phyloP scores from a whole-genome alignment of 1,140 invertebrate genomes.

The Rhysida immarginata region DNA sequence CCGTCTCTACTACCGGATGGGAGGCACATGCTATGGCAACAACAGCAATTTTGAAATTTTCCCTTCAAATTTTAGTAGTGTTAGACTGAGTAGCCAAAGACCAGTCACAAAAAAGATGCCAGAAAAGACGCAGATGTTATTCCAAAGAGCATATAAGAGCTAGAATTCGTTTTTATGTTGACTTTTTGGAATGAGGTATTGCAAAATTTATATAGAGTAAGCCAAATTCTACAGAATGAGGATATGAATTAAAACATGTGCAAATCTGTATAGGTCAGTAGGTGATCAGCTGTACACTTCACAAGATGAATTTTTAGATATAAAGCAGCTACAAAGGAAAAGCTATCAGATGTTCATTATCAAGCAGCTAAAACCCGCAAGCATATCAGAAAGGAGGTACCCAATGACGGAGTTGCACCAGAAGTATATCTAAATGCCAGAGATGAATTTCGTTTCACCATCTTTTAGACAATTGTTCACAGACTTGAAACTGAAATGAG shows the following conservation, averaged over 20 bases:
- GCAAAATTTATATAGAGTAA: constrained; percentile 16
- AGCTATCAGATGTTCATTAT: constrained; percentile 10
- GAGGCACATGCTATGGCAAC: constrained; percentile 12
- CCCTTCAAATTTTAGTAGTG: constrained; percentile 9
- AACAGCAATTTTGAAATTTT: constrained; percentile 13
- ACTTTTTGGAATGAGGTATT: constrained; percentile 16
- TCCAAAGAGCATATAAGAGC: constrained; percentile 16
- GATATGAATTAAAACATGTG: constrained; percentile 15
- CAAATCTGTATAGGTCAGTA: constrained; percentile 13
- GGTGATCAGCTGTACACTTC: constrained; percentile 11
- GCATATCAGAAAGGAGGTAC: constrained; percentile 11
- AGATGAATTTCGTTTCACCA: constrained; percentile 14
- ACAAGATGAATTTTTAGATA: constrained; percentile 14
- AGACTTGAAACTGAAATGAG: constrained; percentile 17
- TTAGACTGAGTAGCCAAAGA: constrained; percentile 10
- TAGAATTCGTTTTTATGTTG: constrained; percentile 19
- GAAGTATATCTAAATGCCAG: constrained; percentile 17
- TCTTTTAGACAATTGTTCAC: constrained; percentile 14
- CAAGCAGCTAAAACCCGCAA: constrained; percentile 11
- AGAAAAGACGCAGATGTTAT: constrained; percentile 11
- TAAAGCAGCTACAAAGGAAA: constrained; percentile 9
- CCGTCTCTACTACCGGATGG: constrained; percentile 11
- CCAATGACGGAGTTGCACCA: constrained; percentile 16
- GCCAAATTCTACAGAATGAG: constrained; percentile 15
- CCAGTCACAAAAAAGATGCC: constrained; percentile 10